Evolutionary conservation across 2,888 invertebrate genomes (phyloP).

Genomic region (Melanostoma mellinum): DNA sequence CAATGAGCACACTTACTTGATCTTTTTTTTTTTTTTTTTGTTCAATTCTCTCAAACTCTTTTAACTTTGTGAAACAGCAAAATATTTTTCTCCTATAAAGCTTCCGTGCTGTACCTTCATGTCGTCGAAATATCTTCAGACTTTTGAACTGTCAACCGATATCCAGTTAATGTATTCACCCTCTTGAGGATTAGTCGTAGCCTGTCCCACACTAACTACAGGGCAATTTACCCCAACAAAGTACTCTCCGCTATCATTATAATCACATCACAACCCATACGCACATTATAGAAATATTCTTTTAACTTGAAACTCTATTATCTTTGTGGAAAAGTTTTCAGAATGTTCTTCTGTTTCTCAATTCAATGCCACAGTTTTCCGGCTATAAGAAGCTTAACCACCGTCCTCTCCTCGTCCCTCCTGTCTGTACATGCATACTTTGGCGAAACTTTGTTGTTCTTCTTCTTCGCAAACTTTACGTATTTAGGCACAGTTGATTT

Average conservation of each 20-base stretch:
- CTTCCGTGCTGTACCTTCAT: not conserved
- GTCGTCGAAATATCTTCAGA: not conserved
- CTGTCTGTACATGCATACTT: slow-evolving; percentile 39
- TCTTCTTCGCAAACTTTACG: slow-evolving; percentile 67
- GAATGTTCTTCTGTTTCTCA: slow-evolving; percentile 49
- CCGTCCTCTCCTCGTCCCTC: slow-evolving; percentile 4
- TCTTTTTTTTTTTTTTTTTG: too few species aligned
- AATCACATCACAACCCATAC: slow-evolving; percentile 70
- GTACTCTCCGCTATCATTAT: slow-evolving; percentile 66
- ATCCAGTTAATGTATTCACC: slow-evolving; percentile 46
- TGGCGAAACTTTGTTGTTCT: slow-evolving; percentile 68
- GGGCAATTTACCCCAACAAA: slow-evolving; percentile 37
- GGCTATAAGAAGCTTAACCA: slow-evolving; percentile 68
- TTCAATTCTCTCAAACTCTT: too few species aligned
- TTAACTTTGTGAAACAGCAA: not conserved
- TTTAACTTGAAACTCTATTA: slow-evolving; percentile 70
- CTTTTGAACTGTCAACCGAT: slow-evolving; percentile 21
- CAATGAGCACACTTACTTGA: too few species aligned
- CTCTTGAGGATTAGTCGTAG: slow-evolving; percentile 36
- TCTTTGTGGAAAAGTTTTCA: slow-evolving; percentile 62
- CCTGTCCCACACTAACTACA: slow-evolving; percentile 19
- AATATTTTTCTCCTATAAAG: not conserved
- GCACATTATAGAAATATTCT: slow-evolving; percentile 64
- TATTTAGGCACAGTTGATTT: slow-evolving; percentile 79
- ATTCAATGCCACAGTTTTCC: slow-evolving; percentile 53